Evolutionary conservation across 2,797 vertebrate species (phyloP).

Genomic region (Muscicapa striata): DNA sequence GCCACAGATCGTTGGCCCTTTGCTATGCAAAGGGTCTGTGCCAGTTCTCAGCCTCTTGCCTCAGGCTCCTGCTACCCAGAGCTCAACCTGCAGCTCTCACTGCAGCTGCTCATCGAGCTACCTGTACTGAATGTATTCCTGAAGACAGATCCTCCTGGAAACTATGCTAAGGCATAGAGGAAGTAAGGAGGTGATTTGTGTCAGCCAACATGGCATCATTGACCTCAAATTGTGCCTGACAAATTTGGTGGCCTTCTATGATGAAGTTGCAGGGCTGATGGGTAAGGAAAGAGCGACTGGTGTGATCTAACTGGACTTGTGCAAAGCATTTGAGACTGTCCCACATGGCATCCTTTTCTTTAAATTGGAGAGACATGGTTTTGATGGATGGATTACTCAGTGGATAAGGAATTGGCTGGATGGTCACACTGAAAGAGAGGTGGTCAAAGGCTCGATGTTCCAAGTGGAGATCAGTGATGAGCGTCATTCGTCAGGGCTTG

Average conservation of each 20-base stretch:
- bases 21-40: accelerated
- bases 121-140: neutral
- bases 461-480: neutral
- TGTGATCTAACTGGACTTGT: neutral
- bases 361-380: neutral
- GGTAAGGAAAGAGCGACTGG: neutral
- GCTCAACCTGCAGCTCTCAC: neutral
- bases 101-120: neutral
- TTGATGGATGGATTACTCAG: neutral
- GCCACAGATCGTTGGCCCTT: neutral
- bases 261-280: neutral
- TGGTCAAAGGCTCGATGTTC: neutral
- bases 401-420: neutral
- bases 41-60: neutral
- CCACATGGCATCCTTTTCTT: neutral
- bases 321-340: neutral
- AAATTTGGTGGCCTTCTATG: neutral
- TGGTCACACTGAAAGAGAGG: neutral
- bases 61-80: neutral
- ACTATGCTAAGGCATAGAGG: neutral
- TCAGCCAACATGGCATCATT: neutral
- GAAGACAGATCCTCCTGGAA: neutral
- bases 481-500: neutral
- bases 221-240: neutral
- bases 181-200: neutral